Percentiles rank a stretch among this genome's conserved stretches.
Evolutionary conservation across 2,888 invertebrate genomes (phyloP).

Genomic region (Bombylius discolor): DNA sequence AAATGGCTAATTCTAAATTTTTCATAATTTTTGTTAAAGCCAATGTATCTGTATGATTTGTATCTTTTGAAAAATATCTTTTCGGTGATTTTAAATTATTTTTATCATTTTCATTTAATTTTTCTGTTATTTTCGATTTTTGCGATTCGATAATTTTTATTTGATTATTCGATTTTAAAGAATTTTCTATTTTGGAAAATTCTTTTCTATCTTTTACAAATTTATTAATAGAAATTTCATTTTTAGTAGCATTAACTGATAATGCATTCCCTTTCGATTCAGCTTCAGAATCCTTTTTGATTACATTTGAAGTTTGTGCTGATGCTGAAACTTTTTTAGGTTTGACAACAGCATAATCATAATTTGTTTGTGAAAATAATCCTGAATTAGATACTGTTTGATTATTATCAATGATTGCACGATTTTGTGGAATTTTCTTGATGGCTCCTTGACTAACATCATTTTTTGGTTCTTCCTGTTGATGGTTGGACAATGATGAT

Average conservation of each 20-base stretch:
- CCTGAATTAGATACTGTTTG: no score
- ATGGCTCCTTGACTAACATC: slow-evolving; percentile 15
- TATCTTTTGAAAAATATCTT: background rate
- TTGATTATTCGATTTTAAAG: slow-evolving; percentile 20
- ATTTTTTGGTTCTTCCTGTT: slow-evolving; percentile 1
- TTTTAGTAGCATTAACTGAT: no score
- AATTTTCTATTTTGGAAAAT: slow-evolving; percentile 28
- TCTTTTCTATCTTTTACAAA: no score
- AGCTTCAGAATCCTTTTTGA: slow-evolving; percentile 27
- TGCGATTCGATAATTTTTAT: background rate
- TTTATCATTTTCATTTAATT: slow-evolving; percentile 14
- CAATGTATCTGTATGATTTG: slow-evolving; percentile 40
- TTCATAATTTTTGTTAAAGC: slow-evolving; percentile 51
- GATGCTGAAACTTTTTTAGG: slow-evolving; percentile 44
- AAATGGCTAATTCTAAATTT: slow-evolving; percentile 63
- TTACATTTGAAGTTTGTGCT: slow-evolving; percentile 43
- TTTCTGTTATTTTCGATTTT: slow-evolving; percentile 12
- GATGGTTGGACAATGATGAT: background rate
- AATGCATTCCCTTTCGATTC: no score
- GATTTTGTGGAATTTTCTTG: slow-evolving; percentile 13
- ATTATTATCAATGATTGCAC: background rate
- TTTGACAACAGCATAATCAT: slow-evolving; percentile 15
- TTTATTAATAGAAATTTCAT: background rate
- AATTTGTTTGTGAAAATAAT: background rate
- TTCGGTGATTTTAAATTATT: background rate